Evolutionary conservation across 2,797 vertebrate genomes (phyloP), one percentile per base, ranked within the genome.

Genomic region (Artibeus jamaicensis): DNA sequence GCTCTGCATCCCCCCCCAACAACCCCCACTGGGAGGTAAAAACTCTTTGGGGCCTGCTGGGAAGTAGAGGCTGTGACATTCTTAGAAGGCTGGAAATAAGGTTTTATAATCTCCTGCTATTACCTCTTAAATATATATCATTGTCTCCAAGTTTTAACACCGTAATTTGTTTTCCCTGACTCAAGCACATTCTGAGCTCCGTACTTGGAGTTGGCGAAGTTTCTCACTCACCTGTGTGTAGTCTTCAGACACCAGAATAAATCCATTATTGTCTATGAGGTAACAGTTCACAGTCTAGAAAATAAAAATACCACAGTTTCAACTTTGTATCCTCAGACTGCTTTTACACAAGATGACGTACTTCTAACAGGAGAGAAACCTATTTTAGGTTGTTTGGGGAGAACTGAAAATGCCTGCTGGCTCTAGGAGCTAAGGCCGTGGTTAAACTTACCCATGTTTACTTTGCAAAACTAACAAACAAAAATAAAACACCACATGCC

Each of bases 231-330:
- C 99, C 99, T 99, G 99, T 59, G 98, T 98, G 15, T 98, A 98
- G 93, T 99, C 99, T 98, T 99, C 99, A 95, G 99, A 99, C 44
- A 99, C 99, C 95, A 99, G 99, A 97, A 99, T 99, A 98, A 99
- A 99, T 94, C 99, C 99, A 39, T 99, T 99, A 98, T 99, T 99
- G 98, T 99, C 99, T 95, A 99, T 99, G 97, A 99, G 99, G 98
- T 99, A 99, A 98, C 99, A 99, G 98, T 99, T 99, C 94, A 99
- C 99, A 96, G 99, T 98, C 99, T 99, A 98, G 93, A 98, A 98
- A 97, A 97, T 12, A 71, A 93, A 89, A 87, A 71, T 57, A 46
- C 67, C 44, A 65, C 3, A 59, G 48, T 44, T 93, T 96, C 44
- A 91, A 10, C 55, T 29, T 62, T 2, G 3, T 50, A 26, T 83